Base-by-base conservation (phyloP, 2,797 vertebrate genomes). In the Acanthurus leucopareius region DNA sequence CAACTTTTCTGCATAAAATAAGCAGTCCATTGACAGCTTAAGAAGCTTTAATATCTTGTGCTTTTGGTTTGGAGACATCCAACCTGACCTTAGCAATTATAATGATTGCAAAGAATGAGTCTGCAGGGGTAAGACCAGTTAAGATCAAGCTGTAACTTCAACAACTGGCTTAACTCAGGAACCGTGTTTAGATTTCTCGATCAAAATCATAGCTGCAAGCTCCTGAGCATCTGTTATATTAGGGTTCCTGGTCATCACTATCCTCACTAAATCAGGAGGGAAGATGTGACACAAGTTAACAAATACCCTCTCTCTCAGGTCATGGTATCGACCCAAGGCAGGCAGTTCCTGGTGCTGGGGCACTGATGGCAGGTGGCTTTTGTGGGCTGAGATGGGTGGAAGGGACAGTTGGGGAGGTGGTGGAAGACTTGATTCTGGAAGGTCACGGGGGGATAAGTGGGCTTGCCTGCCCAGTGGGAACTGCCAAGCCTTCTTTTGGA, bases 201-300 rank as follows among this genome's bases (percentile, higher is more conserved):
- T 92, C 77, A 99, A 88, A 89, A 99, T 98, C 52, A 97, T 97
- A 8, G 98, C 98, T 1, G 98, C 98, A 0, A 99, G 96, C 85
- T 99, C 96, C 93, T 99, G 98, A 84, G 98, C 96, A 4, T 99
- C 98, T 0, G 92, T 96, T 89, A 97, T 58, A 6, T 97, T 96
- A 64, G 98, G 97, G 88, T 98, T 97, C 80, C 96, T 97, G 69
- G 94, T 95, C 98, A 99, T 99, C 67, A 97, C 97, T 0, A 96
- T 83, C 79, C 95, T 95, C 89, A 99, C 98, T 6, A 97, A 90
- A 61, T 99, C 97, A 0, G 95, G 88, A 10, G 98, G 97, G 85
- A 99, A 99, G 94, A 99, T 98, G 92, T 97, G 97, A 80, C 97
- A 98, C 91, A 99, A 87, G 90, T 98, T 98, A 57, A 96, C 57